Base-by-base conservation (phyloP, 2,113 vertebrate species). In the Mola mola region DNA sequence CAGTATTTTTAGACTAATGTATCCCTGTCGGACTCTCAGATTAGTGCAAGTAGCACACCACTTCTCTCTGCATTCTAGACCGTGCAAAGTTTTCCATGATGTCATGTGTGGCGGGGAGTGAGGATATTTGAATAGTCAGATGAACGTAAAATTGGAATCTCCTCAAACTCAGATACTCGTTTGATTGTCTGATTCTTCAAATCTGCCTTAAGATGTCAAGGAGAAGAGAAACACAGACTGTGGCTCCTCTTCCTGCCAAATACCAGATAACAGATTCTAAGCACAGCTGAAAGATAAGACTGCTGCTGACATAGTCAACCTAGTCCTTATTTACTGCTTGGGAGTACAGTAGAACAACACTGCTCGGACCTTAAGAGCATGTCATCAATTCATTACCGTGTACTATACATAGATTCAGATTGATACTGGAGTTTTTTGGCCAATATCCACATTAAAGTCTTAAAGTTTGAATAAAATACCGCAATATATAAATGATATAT, bases 1-100 rank as follows among this genome's bases (percentile, higher is more conserved):
- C 66, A 79, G 82, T 97, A 98, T 98, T 98, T 97, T 96, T 97
- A 98, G 96, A 93, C 77, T 81, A 61, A 91, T 92, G 92, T 93
- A 91, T 95, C 93, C 78, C 78, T 26, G 19, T 34, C 15, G 72
- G 88, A 87, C 90, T 81, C 84, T 87, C 88, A 89, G 68, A 74
- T 86, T 66, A 78, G 79, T 47, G 69, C 78, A 71, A 85, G 82
- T 85, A 78, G 78, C 62, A 28, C 78, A 80, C 72, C 57, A 8
- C 78, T 88, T 87, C 83, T 84, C 82, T 77, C 67, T 63, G 74
- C 61, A 53, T 81, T 58, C 71, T 73, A 52, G 76, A 78, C 69
- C 72, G 16, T 41, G 24, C 74, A 50, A 63, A 87, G 49, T 89
- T 92, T 93, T 93, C 92, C 91, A 91, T 93, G 92, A 93, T 91